A percentile compares a stretch with the other conserved stretches of the same genome.
Conservation (phyloP, 2,888 invertebrate genomes). For the Cheilosia variabilis region DNA sequence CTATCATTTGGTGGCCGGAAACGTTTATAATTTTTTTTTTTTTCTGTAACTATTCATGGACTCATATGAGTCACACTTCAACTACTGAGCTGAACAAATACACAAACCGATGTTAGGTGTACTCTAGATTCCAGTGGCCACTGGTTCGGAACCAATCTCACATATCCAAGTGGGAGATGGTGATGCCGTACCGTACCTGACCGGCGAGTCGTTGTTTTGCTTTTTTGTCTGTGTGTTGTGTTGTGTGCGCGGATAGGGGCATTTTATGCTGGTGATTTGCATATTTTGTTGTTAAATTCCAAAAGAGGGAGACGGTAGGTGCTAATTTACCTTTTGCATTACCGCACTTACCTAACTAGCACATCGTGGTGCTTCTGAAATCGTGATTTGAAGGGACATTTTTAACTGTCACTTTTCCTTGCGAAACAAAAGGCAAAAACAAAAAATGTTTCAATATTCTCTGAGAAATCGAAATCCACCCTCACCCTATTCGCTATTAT, state of each 20-base stretch:
- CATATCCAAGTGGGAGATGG: constrained; percentile 53
- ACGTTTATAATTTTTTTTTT: constrained; percentile 26
- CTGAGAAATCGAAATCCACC: background rate
- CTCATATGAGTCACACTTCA: constrained; percentile 61
- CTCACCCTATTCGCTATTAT: background rate
- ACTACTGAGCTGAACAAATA: constrained; percentile 56
- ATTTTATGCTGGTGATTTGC: constrained; percentile 8
- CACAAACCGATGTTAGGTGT: constrained; percentile 29
- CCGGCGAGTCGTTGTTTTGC: constrained; percentile 53
- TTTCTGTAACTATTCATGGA: constrained; percentile 26
- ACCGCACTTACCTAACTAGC: no score
- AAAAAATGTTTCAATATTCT: background rate
- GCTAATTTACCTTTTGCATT: no score
- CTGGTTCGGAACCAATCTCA: constrained; percentile 66
- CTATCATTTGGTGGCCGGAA: constrained; percentile 10
- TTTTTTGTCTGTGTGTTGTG: background rate
- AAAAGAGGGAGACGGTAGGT: no score
- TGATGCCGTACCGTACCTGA: constrained; percentile 48
- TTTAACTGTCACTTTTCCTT: constrained; percentile 35
- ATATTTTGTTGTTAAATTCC: background rate
- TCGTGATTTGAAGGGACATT: background rate
- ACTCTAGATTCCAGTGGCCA: constrained; percentile 70
- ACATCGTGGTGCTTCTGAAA: background rate
- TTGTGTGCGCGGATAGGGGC: constrained; percentile 5
- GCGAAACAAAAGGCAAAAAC: background rate